Base-by-base conservation (phyloP, 2,113 vertebrate genomes). In the Peromyscus californicus region DNA sequence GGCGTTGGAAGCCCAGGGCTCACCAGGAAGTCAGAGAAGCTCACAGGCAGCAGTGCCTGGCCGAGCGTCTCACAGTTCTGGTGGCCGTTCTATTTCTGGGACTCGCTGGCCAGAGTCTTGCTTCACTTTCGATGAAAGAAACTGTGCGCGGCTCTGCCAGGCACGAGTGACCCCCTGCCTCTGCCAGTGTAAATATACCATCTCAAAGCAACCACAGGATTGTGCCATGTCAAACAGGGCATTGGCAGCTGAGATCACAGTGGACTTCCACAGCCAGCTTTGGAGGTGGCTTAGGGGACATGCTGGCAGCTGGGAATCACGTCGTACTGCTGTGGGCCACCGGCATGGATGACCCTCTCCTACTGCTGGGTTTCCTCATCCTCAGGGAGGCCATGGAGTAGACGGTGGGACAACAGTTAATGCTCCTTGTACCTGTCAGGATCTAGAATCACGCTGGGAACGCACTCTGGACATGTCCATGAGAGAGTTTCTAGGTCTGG, bases 21-120 rank as follows among this genome's bases (percentile, higher is more conserved):
- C 36, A 19, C 36, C 24, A 75, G 88, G 96, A 48, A 31, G 10
- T 26, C 31, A 84, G 26, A 74, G 39, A n/a, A 61, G 33, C 29
- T 2, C 1, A 0, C 21, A 57, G 33, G 24, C 5, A 12, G 11
- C 21, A 0, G 36, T 22, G 29, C 6, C 13, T 3, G 65, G 48
- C 21, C 24, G 39, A 45, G 45, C 1, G 26, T 54, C 74, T 83
- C 17, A 9, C 0, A n/a, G 5, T 16, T 45, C 70, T 59, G 39
- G 12, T 33, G 85, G n/a, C 85, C 63, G 92, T 93, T 78, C 90
- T 95, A 7, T 74, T 79, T 45, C 45, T 42, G 22, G 72, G 51
- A 17, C 17, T 54, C 87, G 12, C 9, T 0, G 0, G 42, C 33
- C 48, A 16, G 8, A 76, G 19, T 59, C 63, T 59, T 90, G 7